Evolutionary conservation across 2,888 invertebrate genomes (phyloP).

Genomic region (Herminia tarsipennalis): DNA sequence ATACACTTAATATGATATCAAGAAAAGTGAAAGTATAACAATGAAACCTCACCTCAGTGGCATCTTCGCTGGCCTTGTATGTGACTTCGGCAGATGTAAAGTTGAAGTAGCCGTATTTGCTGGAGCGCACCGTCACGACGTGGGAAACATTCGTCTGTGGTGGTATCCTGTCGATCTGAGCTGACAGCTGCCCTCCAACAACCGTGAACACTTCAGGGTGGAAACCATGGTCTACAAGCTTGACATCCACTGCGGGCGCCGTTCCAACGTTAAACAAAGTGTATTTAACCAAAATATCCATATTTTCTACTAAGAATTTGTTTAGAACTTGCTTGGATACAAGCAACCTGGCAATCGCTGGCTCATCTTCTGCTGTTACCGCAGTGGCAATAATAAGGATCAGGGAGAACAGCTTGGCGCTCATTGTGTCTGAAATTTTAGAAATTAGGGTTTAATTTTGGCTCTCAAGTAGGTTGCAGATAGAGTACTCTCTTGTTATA

Average conservation of each 20-base stretch:
- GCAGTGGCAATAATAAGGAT: constrained; percentile 76
- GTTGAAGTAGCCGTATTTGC: constrained; percentile 97
- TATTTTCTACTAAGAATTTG: constrained; percentile 97
- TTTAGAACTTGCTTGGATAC: constrained; percentile 98
- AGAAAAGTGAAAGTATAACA: constrained; percentile 22
- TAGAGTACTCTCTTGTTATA: constrained; percentile 5
- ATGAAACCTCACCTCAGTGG: constrained; percentile 85
- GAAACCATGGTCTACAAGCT: constrained; percentile 96
- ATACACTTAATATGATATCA: background rate
- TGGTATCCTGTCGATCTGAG: constrained; percentile 94
- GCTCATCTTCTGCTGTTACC: constrained; percentile 88
- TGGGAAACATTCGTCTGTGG: constrained; percentile 98
- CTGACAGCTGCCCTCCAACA: constrained; percentile 93
- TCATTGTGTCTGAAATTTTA: constrained; percentile 72
- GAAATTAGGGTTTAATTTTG: constrained; percentile 27
- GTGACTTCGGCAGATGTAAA: constrained; percentile 97
- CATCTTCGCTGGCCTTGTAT: constrained; percentile 94
- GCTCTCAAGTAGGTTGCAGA: constrained; percentile 19
- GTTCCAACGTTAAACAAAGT: constrained; percentile 97
- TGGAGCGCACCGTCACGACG: constrained; percentile 95
- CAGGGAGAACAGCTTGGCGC: constrained; percentile 73
- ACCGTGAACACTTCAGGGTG: constrained; percentile 96
- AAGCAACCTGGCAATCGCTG: constrained; percentile 92
- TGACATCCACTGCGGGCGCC: constrained; percentile 95
- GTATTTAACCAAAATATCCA: constrained; percentile 98